A percentile compares a stretch with the other conserved stretches of the same genome.
Conservation (phyloP, 2,888 invertebrate species). For the Sesia apiformis region DNA sequence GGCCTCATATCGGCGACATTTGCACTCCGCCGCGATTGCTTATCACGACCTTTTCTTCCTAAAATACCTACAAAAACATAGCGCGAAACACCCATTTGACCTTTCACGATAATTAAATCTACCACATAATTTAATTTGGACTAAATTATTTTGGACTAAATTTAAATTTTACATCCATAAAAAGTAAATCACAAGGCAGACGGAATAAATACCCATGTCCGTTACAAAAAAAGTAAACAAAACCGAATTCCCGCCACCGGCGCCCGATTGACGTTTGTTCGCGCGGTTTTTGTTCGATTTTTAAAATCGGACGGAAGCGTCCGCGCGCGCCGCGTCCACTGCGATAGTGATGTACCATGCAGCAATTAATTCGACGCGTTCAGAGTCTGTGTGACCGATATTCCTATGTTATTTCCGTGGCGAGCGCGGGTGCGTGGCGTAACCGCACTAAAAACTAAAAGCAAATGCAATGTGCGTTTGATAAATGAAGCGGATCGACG, state of each 20-base stretch:
- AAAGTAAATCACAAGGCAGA: background rate
- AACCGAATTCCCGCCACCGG: constrained; percentile 14
- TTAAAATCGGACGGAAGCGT: constrained; percentile 48
- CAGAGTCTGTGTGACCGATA: constrained; percentile 68
- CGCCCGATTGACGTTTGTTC: constrained; percentile 18
- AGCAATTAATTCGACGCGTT: constrained; percentile 63
- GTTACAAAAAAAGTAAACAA: constrained; percentile 11
- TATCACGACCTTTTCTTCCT: constrained; percentile 53
- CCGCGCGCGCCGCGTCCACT: constrained; percentile 54
- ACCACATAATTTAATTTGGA: constrained; percentile 11
- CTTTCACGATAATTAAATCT: constrained; percentile 28
- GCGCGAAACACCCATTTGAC: constrained; percentile 36
- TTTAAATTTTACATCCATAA: background rate
- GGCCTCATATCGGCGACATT: constrained; percentile 45
- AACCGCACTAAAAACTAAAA: constrained; percentile 65
- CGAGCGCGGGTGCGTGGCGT: constrained; percentile 51
- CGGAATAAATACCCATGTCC: background rate
- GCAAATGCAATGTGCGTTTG: constrained; percentile 65
- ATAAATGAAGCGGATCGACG: constrained; percentile 49
- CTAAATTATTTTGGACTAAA: too few species aligned
- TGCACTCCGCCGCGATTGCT: constrained; percentile 62
- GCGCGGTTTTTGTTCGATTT: constrained; percentile 44
- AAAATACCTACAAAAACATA: constrained; percentile 30
- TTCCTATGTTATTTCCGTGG: constrained; percentile 70
- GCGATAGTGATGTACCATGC: constrained; percentile 48